Percentiles rank a stretch among this genome's conserved stretches.
phyloP scores from a whole-genome alignment of 2,113 vertebrate species.

The Hippocampus abdominalis region DNA sequence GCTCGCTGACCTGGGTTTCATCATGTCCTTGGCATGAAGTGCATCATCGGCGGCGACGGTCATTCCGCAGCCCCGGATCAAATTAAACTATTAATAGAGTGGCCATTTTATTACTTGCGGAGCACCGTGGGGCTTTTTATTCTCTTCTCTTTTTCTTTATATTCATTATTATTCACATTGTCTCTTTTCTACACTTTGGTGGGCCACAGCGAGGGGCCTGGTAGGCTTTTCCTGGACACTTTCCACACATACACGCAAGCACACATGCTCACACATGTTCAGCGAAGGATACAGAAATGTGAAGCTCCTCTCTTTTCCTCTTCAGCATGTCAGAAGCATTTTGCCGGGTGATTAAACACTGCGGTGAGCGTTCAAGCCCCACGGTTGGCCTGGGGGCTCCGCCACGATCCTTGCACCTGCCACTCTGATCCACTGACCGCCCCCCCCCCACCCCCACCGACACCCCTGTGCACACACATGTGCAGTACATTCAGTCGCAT shows the following conservation, averaged over 20 bases:
- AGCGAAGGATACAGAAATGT: conserved; percentile 53
- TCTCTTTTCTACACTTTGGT: neutral
- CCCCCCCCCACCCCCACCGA: conserved; percentile 1
- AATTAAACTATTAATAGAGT: neutral
- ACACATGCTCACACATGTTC: conserved; percentile 21
- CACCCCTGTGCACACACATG: conserved; percentile 6
- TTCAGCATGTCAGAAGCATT: conserved; percentile 65
- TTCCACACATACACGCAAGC: conserved; percentile 7
- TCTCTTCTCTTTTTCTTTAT: too few species aligned
- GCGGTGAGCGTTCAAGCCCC: conserved; percentile 47
- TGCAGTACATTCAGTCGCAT: neutral
- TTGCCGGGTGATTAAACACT: conserved; percentile 68
- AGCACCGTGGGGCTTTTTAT: neutral
- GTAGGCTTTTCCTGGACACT: neutral
- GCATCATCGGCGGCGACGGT: neutral
- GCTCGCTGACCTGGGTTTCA: neutral
- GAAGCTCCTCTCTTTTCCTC: conserved; percentile 51
- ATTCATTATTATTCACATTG: too few species aligned
- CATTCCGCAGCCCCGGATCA: neutral
- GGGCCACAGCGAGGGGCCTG: neutral
- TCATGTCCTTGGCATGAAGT: neutral
- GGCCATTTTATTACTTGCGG: neutral
- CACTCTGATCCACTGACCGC: conserved; percentile 47
- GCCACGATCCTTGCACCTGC: conserved; percentile 63
- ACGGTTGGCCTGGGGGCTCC: conserved; percentile 43